Conservation (phyloP, 1,140 invertebrate genomes). For the Lordiphosa clarofinis region DNA sequence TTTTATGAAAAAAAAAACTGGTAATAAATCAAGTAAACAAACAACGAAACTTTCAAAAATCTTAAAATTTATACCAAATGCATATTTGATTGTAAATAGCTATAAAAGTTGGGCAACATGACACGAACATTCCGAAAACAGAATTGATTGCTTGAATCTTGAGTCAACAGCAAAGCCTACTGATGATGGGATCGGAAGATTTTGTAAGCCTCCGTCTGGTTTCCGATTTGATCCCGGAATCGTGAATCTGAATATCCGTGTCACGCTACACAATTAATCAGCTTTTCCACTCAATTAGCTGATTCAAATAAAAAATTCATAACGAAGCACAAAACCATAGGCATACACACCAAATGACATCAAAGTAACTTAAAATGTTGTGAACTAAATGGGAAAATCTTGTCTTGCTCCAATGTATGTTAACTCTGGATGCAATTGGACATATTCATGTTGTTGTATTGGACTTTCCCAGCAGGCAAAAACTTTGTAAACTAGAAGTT, state of each 20-base stretch:
- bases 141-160: too few species aligned
- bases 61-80: too few species aligned
- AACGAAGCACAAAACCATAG: constrained; percentile 37
- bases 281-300: constrained; percentile 1
- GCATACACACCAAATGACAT: constrained; percentile 68
- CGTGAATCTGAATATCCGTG: too few species aligned
- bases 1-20: neutral
- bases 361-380: constrained; percentile 37
- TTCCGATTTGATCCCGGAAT: too few species aligned
- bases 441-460: constrained; percentile 17
- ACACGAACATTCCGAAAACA: constrained; percentile 2
- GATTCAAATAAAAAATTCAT: constrained; percentile 33
- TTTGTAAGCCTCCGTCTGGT: too few species aligned
- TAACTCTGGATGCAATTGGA: constrained; percentile 28
- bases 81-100: too few species aligned
- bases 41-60: neutral
- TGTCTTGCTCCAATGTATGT: constrained; percentile 23
- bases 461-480: constrained; percentile 20
- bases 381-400: constrained; percentile 16
- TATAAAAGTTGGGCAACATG: constrained; percentile 3
- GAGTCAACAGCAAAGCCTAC: too few species aligned
- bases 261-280: neutral
- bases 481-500: too few species aligned
- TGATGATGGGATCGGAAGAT: too few species aligned
- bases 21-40: constrained; percentile 1